These are phyloP conservation scores for Troides aeacus DNA, from an alignment of 2,888 invertebrate species.

Conservation along the genomic window DNA sequence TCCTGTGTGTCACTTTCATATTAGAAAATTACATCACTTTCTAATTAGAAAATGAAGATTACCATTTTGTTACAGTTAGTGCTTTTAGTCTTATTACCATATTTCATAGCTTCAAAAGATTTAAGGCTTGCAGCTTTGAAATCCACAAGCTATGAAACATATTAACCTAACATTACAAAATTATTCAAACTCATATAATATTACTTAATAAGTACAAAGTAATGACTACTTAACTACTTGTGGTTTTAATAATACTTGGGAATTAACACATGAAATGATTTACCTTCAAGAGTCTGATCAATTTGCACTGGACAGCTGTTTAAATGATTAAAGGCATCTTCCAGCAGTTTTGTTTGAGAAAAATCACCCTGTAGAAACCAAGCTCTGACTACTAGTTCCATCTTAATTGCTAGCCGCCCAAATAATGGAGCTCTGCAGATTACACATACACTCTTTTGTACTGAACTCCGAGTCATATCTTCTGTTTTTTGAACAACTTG, in stretches of 20 bases:
- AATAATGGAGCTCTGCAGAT: conserved; percentile 94
- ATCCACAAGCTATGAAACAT: too few species aligned
- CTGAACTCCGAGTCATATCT: conserved; percentile 97
- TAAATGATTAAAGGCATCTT: conserved; percentile 95
- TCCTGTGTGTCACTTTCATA: too few species aligned
- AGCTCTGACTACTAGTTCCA: conserved; percentile 97
- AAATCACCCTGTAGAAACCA: conserved; percentile 98
- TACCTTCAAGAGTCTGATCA: conserved; percentile 76
- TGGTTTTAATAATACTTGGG: neutral
- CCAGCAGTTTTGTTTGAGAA: conserved; percentile 90
- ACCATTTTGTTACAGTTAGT: too few species aligned
- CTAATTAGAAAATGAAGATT: too few species aligned
- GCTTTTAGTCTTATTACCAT: too few species aligned
- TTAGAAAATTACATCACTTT: too few species aligned
- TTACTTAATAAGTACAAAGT: neutral
- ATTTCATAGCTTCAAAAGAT: too few species aligned
- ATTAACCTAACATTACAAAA: too few species aligned
- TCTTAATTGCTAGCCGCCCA: conserved; percentile 96
- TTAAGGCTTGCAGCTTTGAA: too few species aligned
- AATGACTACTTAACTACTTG: neutral
- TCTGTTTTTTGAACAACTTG: conserved; percentile 94
- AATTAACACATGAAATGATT: neutral
- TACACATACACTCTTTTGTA: conserved; percentile 99
- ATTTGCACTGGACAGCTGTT: conserved; percentile 87
- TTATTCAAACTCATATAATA: too few species aligned